These are phyloP conservation scores for Muntiacus muntjak DNA, from an alignment of 2,113 vertebrate genomes.

Conservation along the genomic window DNA sequence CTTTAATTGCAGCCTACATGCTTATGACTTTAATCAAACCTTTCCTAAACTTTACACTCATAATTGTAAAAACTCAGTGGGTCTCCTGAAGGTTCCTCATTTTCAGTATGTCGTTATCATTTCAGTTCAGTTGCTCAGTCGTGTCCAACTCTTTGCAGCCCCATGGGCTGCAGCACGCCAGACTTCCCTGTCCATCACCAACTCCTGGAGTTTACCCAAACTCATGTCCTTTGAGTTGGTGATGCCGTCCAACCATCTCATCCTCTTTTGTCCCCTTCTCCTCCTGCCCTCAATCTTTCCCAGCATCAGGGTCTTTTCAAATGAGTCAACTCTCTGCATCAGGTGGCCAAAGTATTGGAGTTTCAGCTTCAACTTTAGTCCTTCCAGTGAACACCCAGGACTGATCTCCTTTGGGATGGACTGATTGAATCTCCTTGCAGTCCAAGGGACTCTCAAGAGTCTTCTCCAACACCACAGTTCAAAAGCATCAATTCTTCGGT, in stretches of 20 bases:
- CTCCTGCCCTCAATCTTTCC: not conserved
- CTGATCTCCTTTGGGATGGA: not conserved
- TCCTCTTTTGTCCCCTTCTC: not conserved
- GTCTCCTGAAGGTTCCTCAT: not conserved
- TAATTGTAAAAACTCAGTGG: not conserved
- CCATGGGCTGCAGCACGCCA: not conserved
- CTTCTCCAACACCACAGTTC: not conserved
- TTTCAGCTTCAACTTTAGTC: not conserved
- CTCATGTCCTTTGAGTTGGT: not conserved
- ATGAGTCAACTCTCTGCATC: not conserved
- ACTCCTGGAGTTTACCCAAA: not conserved
- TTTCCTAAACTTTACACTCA: slow-evolving; percentile 11
- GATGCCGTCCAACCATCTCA: not conserved
- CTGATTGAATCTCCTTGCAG: not conserved
- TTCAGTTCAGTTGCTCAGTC: not conserved
- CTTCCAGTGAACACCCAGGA: not conserved
- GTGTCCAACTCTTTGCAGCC: not conserved
- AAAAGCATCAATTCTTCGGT: not conserved
- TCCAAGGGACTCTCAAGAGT: not conserved
- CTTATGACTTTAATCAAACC: not conserved
- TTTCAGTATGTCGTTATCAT: not conserved
- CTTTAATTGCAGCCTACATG: not conserved
- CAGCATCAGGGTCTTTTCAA: not conserved
- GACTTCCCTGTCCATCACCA: not conserved
- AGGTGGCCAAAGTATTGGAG: not conserved